A percentile compares a stretch with the other conserved stretches of the same genome.
Evolutionary conservation across 2,888 invertebrate genomes (phyloP).

Genomic region (Therioaphis trifolii): DNA sequence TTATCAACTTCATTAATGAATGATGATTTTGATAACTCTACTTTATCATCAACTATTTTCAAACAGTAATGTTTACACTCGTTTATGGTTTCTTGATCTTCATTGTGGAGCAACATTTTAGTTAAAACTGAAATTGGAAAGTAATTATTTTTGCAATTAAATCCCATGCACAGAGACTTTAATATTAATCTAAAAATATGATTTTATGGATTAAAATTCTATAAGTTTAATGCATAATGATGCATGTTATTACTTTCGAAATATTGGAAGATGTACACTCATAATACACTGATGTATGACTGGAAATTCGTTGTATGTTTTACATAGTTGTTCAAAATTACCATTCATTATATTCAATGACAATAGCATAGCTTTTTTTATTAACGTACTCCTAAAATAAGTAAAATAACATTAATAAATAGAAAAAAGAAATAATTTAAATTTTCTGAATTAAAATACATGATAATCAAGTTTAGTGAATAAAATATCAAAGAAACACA

Average conservation of each 20-base stretch:
- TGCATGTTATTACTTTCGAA: slow-evolving; percentile 35
- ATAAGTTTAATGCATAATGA: not conserved
- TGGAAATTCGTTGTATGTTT: slow-evolving; percentile 37
- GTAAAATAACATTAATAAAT: too few relatives aligned
- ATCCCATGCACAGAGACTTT: slow-evolving; percentile 73
- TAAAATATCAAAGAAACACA: too few relatives aligned
- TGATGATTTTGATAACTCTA: slow-evolving; percentile 47
- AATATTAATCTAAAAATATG: slow-evolving; percentile 72
- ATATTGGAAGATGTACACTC: slow-evolving; percentile 34
- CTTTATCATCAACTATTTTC: slow-evolving; percentile 42
- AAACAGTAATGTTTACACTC: slow-evolving; percentile 51
- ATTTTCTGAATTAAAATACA: too few relatives aligned
- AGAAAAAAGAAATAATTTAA: too few relatives aligned
- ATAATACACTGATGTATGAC: slow-evolving; percentile 47
- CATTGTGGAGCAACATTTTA: slow-evolving; percentile 71
- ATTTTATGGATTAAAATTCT: not conserved
- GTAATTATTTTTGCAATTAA: slow-evolving; percentile 72
- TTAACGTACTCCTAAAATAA: slow-evolving; percentile 19
- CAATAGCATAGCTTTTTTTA: slow-evolving; percentile 32
- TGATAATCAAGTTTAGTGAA: too few relatives aligned
- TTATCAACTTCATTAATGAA: slow-evolving; percentile 32
- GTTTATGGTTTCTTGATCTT: slow-evolving; percentile 68
- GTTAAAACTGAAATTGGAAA: slow-evolving; percentile 71
- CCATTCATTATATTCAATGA: slow-evolving; percentile 47
- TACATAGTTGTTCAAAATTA: slow-evolving; percentile 26